Conservation (phyloP, 2,888 invertebrate species). For the Athalia cordata region DNA sequence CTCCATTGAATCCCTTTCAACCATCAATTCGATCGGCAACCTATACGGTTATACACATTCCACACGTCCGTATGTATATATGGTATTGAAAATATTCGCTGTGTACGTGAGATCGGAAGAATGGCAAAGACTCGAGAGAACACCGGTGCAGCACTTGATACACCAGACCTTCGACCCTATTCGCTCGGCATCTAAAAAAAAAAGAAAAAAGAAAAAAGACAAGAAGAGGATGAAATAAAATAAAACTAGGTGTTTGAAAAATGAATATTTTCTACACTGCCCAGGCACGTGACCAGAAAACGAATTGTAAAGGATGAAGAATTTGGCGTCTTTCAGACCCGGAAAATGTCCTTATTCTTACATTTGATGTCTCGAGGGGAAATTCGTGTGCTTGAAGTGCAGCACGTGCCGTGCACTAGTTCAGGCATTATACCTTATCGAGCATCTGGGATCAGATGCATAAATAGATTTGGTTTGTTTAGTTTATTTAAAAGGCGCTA, state of each 20-base stretch:
- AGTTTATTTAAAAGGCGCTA: too few relatives aligned
- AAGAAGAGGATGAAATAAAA: too few relatives aligned
- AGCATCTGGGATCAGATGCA: too few relatives aligned
- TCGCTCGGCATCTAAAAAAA: constrained; percentile 1
- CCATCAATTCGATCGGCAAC: constrained; percentile 55
- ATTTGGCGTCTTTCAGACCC: too few relatives aligned
- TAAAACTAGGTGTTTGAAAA: constrained; percentile 50
- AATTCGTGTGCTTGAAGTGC: too few relatives aligned
- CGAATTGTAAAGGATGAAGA: constrained; percentile 1
- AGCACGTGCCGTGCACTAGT: too few relatives aligned
- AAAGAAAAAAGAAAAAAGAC: background rate
- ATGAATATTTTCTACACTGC: constrained; percentile 50
- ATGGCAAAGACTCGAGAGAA: background rate
- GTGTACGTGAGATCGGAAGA: background rate
- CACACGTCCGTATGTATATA: constrained; percentile 32
- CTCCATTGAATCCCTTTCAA: constrained; percentile 72
- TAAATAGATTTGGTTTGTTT: too few relatives aligned
- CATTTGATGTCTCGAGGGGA: too few relatives aligned
- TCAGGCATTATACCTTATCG: too few relatives aligned
- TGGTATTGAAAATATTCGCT: constrained; percentile 12
- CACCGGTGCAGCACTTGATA: constrained; percentile 54
- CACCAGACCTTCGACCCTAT: constrained; percentile 50
- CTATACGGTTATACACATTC: constrained; percentile 2
- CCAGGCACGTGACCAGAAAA: constrained; percentile 53
- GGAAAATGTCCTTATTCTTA: too few relatives aligned